Conservation (phyloP, 2,888 invertebrate genomes). For the Alsophila aescularia region DNA sequence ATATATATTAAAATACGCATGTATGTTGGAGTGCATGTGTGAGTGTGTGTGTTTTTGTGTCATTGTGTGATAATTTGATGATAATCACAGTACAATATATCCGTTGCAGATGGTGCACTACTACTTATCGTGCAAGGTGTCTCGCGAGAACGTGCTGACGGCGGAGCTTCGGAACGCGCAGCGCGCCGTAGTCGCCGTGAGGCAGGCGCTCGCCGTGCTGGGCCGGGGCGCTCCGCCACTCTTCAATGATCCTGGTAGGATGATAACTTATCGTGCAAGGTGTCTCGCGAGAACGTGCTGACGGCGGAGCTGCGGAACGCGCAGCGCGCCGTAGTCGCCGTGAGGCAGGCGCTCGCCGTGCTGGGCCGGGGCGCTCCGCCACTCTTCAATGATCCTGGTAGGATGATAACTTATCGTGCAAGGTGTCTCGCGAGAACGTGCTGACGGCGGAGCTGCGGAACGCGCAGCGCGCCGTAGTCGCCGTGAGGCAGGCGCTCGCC, state of each 20-base stretch:
- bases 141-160: conserved; percentile 90
- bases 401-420: too few relatives aligned
- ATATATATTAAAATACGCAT: too few relatives aligned
- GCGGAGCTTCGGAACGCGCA: conserved; percentile 91
- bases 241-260: conserved; percentile 63
- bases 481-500: conserved; percentile 89
- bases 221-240: conserved; percentile 73
- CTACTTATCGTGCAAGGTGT: conserved; percentile 93
- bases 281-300: too few relatives aligned
- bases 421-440: too few relatives aligned
- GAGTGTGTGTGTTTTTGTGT: too few relatives aligned
- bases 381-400: conserved; percentile 67
- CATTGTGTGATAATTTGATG: too few relatives aligned
- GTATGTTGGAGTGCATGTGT: too few relatives aligned
- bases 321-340: too few relatives aligned
- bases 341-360: conserved; percentile 87
- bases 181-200: conserved; percentile 87
- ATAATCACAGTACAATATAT: too few relatives aligned
- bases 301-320: conserved; percentile 78
- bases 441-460: conserved; percentile 90
- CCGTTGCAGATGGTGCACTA: conserved; percentile 86
- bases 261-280: too few relatives aligned
- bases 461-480: conserved; percentile 88
- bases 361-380: conserved; percentile 80
- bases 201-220: conserved; percentile 90